Evolutionary conservation across 2,888 invertebrate genomes (phyloP).

Genomic region (Tanytarsus gracilentus): DNA sequence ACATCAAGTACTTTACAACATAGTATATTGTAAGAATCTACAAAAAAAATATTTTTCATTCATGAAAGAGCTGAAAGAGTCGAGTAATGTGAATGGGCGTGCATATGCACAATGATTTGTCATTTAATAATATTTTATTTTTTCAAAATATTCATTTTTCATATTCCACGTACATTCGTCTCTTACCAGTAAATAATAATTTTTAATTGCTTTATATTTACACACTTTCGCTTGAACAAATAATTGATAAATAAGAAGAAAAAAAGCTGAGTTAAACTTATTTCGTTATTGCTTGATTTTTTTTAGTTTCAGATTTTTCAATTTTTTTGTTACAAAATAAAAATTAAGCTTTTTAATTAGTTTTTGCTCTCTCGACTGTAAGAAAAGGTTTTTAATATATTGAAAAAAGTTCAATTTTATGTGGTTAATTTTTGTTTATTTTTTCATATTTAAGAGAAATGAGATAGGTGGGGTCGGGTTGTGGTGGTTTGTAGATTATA

Average conservation of each 20-base stretch:
- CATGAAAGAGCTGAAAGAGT: too few relatives aligned
- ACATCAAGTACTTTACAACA: too few relatives aligned
- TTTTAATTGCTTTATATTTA: slow-evolving; percentile 28
- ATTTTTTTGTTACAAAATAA: not conserved
- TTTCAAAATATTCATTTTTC: slow-evolving; percentile 19
- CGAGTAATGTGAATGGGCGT: not conserved
- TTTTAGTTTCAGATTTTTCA: not conserved
- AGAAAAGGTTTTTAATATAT: too few relatives aligned
- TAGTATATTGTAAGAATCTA: not conserved
- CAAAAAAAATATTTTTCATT: not conserved
- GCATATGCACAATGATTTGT: not conserved
- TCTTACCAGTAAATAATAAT: slow-evolving; percentile 7
- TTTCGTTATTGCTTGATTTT: slow-evolving; percentile 21
- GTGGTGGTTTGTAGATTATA: too few relatives aligned
- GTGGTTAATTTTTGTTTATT: too few relatives aligned
- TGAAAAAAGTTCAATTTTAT: too few relatives aligned
- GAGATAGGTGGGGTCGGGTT: too few relatives aligned
- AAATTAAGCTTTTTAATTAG: not conserved
- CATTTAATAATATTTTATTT: slow-evolving; percentile 18
- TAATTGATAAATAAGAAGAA: slow-evolving; percentile 29
- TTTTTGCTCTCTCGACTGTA: not conserved
- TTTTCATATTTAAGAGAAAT: too few relatives aligned
- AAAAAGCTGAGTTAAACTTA: slow-evolving; percentile 25
- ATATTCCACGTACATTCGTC: not conserved
- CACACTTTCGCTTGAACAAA: slow-evolving; percentile 28